These are phyloP conservation scores for Parasteatoda lunata DNA, from an alignment of 2,888 invertebrate species.

Conservation along the genomic window DNA sequence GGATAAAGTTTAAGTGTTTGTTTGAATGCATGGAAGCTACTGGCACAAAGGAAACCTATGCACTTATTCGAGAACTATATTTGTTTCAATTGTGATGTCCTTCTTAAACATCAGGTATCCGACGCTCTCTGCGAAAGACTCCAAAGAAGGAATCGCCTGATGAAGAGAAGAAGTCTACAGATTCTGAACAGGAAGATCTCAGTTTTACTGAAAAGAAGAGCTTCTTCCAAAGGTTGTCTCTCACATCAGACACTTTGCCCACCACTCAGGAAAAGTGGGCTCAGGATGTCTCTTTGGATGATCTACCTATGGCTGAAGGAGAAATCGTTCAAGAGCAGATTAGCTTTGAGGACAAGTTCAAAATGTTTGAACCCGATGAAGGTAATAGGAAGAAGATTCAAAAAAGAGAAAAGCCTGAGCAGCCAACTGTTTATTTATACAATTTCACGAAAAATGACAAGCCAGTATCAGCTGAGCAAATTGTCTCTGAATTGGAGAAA, in stretches of 20 bases:
- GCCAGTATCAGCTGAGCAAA: constrained; percentile 30
- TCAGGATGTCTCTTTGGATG: constrained; percentile 59
- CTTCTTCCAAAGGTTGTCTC: constrained; percentile 66
- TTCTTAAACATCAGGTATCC: constrained; percentile 61
- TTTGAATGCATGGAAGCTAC: too few relatives aligned
- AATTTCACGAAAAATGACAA: constrained; percentile 59
- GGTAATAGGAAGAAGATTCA: constrained; percentile 53
- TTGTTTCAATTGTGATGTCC: constrained; percentile 28
- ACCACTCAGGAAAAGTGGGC: constrained; percentile 37
- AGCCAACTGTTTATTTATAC: constrained; percentile 61
- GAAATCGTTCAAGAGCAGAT: constrained; percentile 68
- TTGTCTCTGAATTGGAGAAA: constrained; percentile 48
- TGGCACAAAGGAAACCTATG: background rate
- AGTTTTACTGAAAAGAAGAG: constrained; percentile 68
- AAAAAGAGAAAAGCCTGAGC: constrained; percentile 55
- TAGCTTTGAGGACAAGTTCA: constrained; percentile 64
- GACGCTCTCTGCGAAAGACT: constrained; percentile 39
- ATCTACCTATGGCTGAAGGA: constrained; percentile 66
- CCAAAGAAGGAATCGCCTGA: constrained; percentile 38
- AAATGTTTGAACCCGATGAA: constrained; percentile 64
- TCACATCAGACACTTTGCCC: constrained; percentile 57
- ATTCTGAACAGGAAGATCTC: constrained; percentile 58
- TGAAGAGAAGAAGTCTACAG: constrained; percentile 49
- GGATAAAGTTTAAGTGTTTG: too few relatives aligned
- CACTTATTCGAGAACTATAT: background rate